Percentiles rank a stretch among this genome's conserved stretches.
These are phyloP conservation scores for Zaprionus obscuricornis DNA, from an alignment of 2,888 invertebrate species.

Conservation along the genomic window DNA sequence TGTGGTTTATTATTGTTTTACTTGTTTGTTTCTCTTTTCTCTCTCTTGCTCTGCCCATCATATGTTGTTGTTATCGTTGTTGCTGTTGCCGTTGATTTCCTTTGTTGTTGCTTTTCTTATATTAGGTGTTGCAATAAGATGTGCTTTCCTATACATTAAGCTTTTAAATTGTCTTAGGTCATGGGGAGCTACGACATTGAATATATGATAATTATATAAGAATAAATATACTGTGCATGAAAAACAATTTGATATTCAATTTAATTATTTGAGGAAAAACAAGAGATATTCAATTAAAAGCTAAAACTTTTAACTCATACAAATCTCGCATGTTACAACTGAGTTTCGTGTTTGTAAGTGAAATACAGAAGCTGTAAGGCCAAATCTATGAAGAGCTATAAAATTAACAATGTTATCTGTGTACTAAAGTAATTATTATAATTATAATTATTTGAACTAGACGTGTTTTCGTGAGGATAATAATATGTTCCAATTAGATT, in stretches of 20 bases:
- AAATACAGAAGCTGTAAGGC: too few species aligned
- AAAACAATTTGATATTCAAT: too few species aligned
- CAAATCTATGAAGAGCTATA: too few species aligned
- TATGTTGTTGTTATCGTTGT: conserved; percentile 49
- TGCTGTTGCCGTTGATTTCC: conserved; percentile 17
- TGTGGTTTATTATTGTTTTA: conserved; percentile 54
- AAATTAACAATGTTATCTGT: too few species aligned
- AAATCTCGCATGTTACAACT: background rate
- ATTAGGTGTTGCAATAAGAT: conserved; percentile 52
- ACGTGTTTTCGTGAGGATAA: conserved; percentile 26
- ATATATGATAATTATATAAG: too few species aligned
- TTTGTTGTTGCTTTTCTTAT: conserved; percentile 36
- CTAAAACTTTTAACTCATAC: background rate
- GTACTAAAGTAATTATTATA: background rate
- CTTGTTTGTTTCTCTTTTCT: conserved; percentile 10
- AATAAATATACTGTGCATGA: too few species aligned
- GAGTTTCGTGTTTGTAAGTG: background rate
- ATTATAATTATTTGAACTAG: background rate
- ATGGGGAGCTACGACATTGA: conserved; percentile 4
- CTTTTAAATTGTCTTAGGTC: conserved; percentile 1
- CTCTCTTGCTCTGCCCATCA: conserved; percentile 38
- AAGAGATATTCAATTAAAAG: background rate
- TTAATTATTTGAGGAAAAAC: background rate
- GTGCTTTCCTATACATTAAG: background rate
- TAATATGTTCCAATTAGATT: conserved; percentile 28